These are phyloP conservation scores for Torymus aiolomorphi DNA, from an alignment of 2,888 invertebrate genomes.

Conservation along the genomic window DNA sequence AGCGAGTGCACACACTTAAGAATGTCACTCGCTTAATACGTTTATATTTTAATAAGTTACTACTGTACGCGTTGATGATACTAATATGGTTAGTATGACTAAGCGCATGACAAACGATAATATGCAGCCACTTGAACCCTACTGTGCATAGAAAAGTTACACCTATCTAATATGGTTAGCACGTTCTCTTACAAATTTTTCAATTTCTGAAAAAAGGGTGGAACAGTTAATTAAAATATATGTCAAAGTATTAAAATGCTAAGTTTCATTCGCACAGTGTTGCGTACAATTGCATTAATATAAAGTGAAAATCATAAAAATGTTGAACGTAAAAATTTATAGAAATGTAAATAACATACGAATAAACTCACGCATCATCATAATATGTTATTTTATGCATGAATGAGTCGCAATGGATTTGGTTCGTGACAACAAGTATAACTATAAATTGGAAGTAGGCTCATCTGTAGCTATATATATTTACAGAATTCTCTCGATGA, in stretches of 20 bases:
- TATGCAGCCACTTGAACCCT: conserved; percentile 30
- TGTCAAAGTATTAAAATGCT: too few species aligned
- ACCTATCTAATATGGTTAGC: too few species aligned
- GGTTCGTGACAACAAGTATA: conserved; percentile 5
- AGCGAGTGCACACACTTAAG: conserved; percentile 17
- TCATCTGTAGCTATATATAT: conserved; percentile 19
- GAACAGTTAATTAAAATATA: too few species aligned
- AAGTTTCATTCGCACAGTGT: too few species aligned
- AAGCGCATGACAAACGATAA: conserved; percentile 30
- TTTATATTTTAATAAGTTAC: conserved; percentile 42
- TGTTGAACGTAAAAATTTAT: too few species aligned
- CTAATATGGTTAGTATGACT: conserved; percentile 37
- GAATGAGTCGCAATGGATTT: not conserved
- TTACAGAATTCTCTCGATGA: conserved; percentile 25
- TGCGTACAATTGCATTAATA: too few species aligned
- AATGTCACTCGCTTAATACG: conserved; percentile 35
- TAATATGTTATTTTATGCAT: too few species aligned
- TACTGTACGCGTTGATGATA: conserved; percentile 20
- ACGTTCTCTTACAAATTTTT: too few species aligned
- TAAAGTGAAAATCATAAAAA: too few species aligned
- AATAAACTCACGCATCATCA: too few species aligned
- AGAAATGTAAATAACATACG: too few species aligned
- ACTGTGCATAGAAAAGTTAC: not conserved
- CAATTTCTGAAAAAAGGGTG: too few species aligned
- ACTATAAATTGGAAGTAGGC: conserved; percentile 6